A percentile compares a stretch with the other conserved stretches of the same genome.
These are phyloP conservation scores for Pseudolycoriella hygida DNA, from an alignment of 2,888 invertebrate genomes.

Conservation along the genomic window DNA sequence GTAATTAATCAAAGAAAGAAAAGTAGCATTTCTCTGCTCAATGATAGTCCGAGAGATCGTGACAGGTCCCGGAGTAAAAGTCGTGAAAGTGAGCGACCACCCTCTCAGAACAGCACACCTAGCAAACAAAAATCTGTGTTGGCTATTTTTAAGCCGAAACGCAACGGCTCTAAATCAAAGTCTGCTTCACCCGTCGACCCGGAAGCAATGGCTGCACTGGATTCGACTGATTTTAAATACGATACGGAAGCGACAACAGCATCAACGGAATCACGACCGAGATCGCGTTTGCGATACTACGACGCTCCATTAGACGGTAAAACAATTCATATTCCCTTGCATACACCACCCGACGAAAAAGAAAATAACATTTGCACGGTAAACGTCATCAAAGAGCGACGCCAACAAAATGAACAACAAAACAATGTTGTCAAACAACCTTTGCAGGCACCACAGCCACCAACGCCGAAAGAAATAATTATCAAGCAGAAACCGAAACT, in stretches of 20 bases:
- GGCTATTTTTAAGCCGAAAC: conserved; percentile 45
- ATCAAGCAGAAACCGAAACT: conserved; percentile 11
- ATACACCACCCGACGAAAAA: conserved; percentile 52
- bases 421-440: conserved; percentile 6
- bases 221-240: conserved; percentile 25
- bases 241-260: conserved; percentile 13
- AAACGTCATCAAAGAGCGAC: conserved; percentile 2
- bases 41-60: conserved; percentile 28
- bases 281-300: conserved; percentile 34
- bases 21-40: conserved; percentile 11
- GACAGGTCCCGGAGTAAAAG: conserved; percentile 49
- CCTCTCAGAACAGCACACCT: conserved; percentile 34
- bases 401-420: conserved; percentile 8
- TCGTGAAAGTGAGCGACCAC: conserved; percentile 21
- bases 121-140: conserved; percentile 48
- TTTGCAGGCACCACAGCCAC: conserved; percentile 9
- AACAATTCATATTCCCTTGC: conserved; percentile 52
- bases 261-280: conserved; percentile 17
- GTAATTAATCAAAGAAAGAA: conserved; percentile 21
- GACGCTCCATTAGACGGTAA: conserved; percentile 41
- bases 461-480: background rate
- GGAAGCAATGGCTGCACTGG: conserved; percentile 2
- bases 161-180: conserved; percentile 30
- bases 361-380: conserved; percentile 14
- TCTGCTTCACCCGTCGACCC: conserved; percentile 27